Base-by-base conservation (phyloP, 2,888 invertebrate species). In the Eilema caniola region DNA sequence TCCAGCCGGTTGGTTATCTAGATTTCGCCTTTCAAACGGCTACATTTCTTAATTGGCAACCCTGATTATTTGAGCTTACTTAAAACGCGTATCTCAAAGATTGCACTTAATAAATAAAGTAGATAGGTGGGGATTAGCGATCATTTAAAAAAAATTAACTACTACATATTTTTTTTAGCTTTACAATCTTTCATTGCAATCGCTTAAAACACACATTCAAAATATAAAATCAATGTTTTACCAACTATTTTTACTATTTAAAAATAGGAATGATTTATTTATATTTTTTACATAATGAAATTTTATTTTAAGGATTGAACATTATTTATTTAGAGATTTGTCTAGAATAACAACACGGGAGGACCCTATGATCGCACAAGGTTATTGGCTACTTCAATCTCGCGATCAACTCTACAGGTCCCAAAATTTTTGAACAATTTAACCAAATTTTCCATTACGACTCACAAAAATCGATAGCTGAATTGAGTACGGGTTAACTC, bases 1-100 rank as follows among this genome's bases (percentile, higher is more conserved):
- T 80, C 84, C 83, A 76, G 81, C 81, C 78, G 70, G 81, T 78
- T 78, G 79, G 85, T 86, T 92, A 92, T 93, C 92, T 90, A 89
- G 90, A 92, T 91, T 89, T 88, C 73, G 73, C 88, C 88, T 88
- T 86, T 85, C 83, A 83, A 83, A 86, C 81, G 81, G 83, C 85
- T 80, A 86, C 85, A 86, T 83, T 89, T 86, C 85, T 88, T 93
- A 92, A 93, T 93, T 93, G 92, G 91, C 90, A 89, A 75, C 75
- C 77, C 82, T 86, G 86, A 86, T 89, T 88, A 87, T 87, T 88
- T 85, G 78, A 84, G 67, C 75, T 78, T 77, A 76, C 69, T 74
- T 71, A 64, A 73, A 67, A 73, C 73, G 64, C 68, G 70, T 82
- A 80, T 80, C 73, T 78, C 72, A 66, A 53, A 66, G 69, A 70